These are phyloP conservation scores for Sycophila texana DNA, from an alignment of 2,888 invertebrate genomes.

Conservation along the genomic window DNA sequence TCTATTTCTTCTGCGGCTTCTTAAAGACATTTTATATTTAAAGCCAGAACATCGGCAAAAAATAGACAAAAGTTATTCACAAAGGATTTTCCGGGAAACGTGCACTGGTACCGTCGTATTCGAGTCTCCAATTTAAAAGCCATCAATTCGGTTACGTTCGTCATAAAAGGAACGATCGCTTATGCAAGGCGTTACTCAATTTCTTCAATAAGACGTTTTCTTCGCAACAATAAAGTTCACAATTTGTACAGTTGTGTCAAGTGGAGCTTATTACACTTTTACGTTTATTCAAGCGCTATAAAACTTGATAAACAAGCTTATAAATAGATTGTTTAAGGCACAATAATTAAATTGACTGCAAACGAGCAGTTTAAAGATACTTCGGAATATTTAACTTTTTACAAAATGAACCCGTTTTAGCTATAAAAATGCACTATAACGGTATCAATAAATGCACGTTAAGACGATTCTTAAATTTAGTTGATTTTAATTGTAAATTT, in stretches of 20 bases:
- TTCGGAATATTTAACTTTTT: neutral
- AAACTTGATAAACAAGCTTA: constrained; percentile 47
- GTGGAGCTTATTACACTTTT: constrained; percentile 20
- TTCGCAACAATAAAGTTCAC: neutral
- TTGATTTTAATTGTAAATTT: no score
- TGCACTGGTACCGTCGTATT: neutral
- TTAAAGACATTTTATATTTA: constrained; percentile 8
- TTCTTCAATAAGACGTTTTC: constrained; percentile 17
- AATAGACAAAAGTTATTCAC: neutral
- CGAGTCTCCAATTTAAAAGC: neutral
- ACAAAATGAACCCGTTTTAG: no score
- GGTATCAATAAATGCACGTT: neutral
- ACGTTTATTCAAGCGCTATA: constrained; percentile 22
- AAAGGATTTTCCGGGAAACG: neutral
- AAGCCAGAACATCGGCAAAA: neutral
- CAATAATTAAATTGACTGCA: neutral
- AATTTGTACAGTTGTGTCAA: constrained; percentile 8
- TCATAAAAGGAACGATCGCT: neutral
- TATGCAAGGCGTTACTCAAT: neutral
- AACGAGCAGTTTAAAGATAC: constrained; percentile 9
- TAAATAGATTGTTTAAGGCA: constrained; percentile 34
- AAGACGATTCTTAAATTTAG: neutral
- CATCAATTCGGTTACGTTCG: neutral
- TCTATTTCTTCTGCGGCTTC: neutral
- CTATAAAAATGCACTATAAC: no score